Evolutionary conservation across 2,888 invertebrate species (phyloP), one percentile per base, ranked within the genome.

Genomic region (Nymphalis polychloros): DNA sequence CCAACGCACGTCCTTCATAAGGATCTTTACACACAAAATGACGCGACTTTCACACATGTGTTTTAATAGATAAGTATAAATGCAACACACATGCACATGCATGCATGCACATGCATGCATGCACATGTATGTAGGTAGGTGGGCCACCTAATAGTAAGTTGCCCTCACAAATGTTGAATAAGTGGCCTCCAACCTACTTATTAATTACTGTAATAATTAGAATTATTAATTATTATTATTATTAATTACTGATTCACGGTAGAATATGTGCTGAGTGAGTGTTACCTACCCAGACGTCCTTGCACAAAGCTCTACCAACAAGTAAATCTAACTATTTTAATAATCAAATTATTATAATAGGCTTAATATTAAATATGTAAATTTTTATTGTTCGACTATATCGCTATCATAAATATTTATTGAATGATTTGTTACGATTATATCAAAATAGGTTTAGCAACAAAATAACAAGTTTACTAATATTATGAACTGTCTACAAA

Each of bases 1-100:
- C 85, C 83, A 77, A 73, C 69, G 77, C 72, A 83, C 77, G 80
- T 76, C 81, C 81, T 80, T 80, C 77, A 64, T 78, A 73, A 90
- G 88, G 89, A 80, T 72, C 75, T 59, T 75, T 69, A 69, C 80
- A 85, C 74, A 81, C 81, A 48, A 27, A 19, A 59, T 67, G 66
- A 70, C 65, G 23, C 27, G 52, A 52, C 17, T 27, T 52, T 52
- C 52, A 20, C 23, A 20, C 16, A 20, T 4, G 27, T 31, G 27
- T 31, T 5, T 31, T 3, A 3, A 23, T 27, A 27, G 27, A 27
- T 5, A 27, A 27, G 4, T 4, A 27, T 27, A 27, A 27, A 2
- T 27, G 27, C 27, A 27, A 27, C 27, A 5, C 27, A 5, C n/a
- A n/a, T n/a, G n/a, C n/a, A n/a, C n/a, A n/a, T n/a, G n/a, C n/a